A percentile compares a stretch with the other conserved stretches of the same genome.
phyloP scores from a whole-genome alignment of 2,888 invertebrate species.

The Limnephilus rhombicus region DNA sequence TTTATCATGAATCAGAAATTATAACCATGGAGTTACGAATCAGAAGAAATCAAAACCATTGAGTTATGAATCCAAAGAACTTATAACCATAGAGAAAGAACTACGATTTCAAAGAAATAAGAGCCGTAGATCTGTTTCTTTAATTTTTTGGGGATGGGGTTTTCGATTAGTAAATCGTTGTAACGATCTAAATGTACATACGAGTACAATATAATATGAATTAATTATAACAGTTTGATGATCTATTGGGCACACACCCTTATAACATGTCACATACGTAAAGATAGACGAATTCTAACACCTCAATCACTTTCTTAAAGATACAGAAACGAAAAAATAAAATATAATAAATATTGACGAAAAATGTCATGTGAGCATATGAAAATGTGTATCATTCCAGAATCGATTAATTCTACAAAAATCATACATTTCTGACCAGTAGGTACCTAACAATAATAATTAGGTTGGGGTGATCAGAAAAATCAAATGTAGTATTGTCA shows the following conservation, averaged over 20 bases:
- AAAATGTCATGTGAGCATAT: slow-evolving; percentile 45
- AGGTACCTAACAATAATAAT: too few species aligned
- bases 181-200: neutral
- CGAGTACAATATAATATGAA: neutral
- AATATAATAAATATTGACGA: neutral
- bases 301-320: neutral
- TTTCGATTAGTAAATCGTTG: neutral
- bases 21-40: too few species aligned
- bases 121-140: neutral
- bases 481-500: too few species aligned
- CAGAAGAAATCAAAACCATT: too few species aligned
- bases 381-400: slow-evolving; percentile 28
- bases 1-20: too few species aligned
- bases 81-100: too few species aligned
- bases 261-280: neutral
- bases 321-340: neutral
- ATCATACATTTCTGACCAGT: neutral
- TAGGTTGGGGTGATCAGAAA: too few species aligned
- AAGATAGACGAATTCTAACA: neutral
- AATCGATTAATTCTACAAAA: neutral
- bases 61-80: too few species aligned
- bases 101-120: too few species aligned
- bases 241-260: neutral
- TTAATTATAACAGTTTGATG: neutral
- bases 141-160: neutral